Evolutionary conservation across 2,113 vertebrate species (phyloP), one percentile per base, ranked within the genome.

Genomic region (Megaleporinus macrocephalus): DNA sequence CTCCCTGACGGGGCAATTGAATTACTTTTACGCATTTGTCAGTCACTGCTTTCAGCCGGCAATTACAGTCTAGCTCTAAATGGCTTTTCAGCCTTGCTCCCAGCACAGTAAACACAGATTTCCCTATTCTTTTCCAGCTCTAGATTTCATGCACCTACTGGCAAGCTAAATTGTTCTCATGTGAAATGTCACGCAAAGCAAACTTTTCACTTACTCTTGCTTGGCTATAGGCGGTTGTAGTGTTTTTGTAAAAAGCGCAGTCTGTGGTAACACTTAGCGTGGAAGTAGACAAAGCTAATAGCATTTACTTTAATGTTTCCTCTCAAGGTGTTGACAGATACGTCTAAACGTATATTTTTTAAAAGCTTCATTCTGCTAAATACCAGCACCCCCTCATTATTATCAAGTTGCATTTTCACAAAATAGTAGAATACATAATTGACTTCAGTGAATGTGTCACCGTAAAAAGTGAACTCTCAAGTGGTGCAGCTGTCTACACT

Each of bases 11-110:
- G 30, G 30, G 12, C 11, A 22, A 49, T 30, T 51, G 26, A 71
- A 73, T 55, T 27, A 14, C 53, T 62, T 59, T 55, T 12, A 33
- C 5, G 59, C 69, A 51, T 76, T 68, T 71, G 62, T 62, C 59
- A 27, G 30, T 62, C 1, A 27, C 12, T 26, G 22, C 24, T 27
- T 4, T 30, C 22, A 62, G 41, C 47, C 59, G 73, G 57, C 47
- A 81, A 84, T 81, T 84, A 73, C 51, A 51, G 51, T 80, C 24
- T 78, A 20, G 73, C 53, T 57, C 80, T 68, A n/a, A 74, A 79
- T 65, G 20, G 76, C 51, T 83, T 79, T 84, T 76, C 72, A 69
- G 53, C 57, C 24, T 20, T 20, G 51, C 55, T 74, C 30, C 63
- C 63, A 78, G 55, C 13, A 70, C 26, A 36, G 62, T 75, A 70